Base-by-base conservation (phyloP, 2,113 vertebrate genomes). In the Spea multiplicata region DNA sequence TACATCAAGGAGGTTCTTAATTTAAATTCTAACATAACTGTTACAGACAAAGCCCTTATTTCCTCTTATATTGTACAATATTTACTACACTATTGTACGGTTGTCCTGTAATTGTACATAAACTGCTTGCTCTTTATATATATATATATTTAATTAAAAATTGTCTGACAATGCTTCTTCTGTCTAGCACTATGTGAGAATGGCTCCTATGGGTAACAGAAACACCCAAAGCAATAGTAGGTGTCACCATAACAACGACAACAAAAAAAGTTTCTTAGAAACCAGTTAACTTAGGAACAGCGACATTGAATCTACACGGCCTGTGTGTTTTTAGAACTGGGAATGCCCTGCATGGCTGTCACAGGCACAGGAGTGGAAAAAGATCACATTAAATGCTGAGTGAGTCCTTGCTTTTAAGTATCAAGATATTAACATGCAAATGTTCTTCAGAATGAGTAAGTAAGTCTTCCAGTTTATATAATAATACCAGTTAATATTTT, bases 261-360 rank as follows among this genome's bases (percentile, higher is more conserved):
- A 80, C 61, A 80, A 9, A 73, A 67, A 66, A 45, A 10, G 70
- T 77, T 44, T 71, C 77, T 67, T 73, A 57, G 77, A 62, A 80
- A 80, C 77, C 3, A 44, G 44, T 4, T 13, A 46, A 44, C 30
- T 30, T 50, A 4, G 46, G 74, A 44, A 68, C 6, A 3, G 45
- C 44, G 10, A 52, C 45, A 44, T 8, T 46, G 6, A 53, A 55
- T 65, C 44, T 67, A 46, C 10, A n/a, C 64, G 17, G 5, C 13
- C 14, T 49, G 8, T 16, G 17, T 47, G 61, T 30, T 65, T 65
- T 12, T 44, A 5, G 47, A 50, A 61, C 13, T 61, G 57, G 57
- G 50, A 59, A 50, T 45, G 12, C 49, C 53, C 6, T 12, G 4
- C 13, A 70, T 70, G 66, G 53, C 48, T 45, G 16, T n/a, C 59